phyloP scores from a whole-genome alignment of 1,140 invertebrate genomes.

The Yoshiicerus persimilis region DNA sequence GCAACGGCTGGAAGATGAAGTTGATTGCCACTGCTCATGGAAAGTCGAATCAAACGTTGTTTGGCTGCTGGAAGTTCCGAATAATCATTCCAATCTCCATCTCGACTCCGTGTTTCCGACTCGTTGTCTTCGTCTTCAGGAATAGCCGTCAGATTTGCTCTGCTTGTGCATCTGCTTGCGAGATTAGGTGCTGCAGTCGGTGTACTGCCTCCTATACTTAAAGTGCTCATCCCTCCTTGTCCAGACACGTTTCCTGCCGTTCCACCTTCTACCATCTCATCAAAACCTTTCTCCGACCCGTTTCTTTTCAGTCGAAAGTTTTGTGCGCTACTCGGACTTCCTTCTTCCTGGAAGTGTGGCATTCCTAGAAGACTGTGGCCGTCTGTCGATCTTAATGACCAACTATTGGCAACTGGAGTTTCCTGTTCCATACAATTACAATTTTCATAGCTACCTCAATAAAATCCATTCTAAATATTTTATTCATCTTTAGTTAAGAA shows the following conservation, averaged over 20 bases:
- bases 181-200: not conserved
- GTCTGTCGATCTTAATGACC: conserved; percentile 23
- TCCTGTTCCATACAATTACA: conserved; percentile 24
- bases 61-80: conserved; percentile 22
- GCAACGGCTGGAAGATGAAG: not conserved
- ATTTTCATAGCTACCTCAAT: not conserved
- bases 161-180: conserved; percentile 30
- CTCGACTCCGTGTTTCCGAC: not conserved
- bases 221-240: not conserved
- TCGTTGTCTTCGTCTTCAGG: conserved; percentile 34
- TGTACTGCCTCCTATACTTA: not conserved
- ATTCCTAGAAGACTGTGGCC: conserved; percentile 30
- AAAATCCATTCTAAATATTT: not conserved
- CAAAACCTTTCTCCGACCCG: not conserved
- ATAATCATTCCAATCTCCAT: conserved; percentile 41
- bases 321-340: not conserved
- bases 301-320: not conserved
- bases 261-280: not conserved
- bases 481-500: not conserved
- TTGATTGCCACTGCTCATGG: conserved; percentile 17
- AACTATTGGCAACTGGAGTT: conserved; percentile 38
- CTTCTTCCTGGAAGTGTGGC: conserved; percentile 23
- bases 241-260: not conserved
- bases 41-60: conserved; percentile 34
- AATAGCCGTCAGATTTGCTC: conserved; percentile 41